phyloP scores from a whole-genome alignment of 2,113 vertebrate genomes.

The Anhinga anhinga region DNA sequence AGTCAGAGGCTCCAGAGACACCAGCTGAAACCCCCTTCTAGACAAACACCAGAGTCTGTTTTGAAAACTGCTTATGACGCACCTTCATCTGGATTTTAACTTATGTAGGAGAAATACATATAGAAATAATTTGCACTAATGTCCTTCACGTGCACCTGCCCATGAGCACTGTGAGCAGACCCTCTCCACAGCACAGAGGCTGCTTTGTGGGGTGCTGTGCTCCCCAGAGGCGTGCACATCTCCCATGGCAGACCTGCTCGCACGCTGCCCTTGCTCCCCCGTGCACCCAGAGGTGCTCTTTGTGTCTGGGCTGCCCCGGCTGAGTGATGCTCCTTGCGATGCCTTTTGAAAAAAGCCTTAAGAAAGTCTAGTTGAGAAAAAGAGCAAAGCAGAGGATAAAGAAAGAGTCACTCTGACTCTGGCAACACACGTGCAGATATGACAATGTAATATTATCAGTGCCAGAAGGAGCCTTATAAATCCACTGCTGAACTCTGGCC shows the following conservation, averaged over 20 bases:
- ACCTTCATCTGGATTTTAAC: not conserved
- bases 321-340: not conserved
- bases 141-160: not conserved
- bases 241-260: not conserved
- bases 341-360: not conserved
- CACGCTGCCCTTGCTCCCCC: not conserved
- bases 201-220: not conserved
- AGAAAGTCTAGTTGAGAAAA: not conserved
- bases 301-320: not conserved
- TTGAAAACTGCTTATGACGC: not conserved
- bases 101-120: not conserved
- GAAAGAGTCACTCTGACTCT: not conserved
- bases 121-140: not conserved
- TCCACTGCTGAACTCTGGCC: slow-evolving; percentile 50
- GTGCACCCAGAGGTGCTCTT: not conserved
- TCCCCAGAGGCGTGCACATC: fast-evolving
- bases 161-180: not conserved
- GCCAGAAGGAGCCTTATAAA: slow-evolving; percentile 46
- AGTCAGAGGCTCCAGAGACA: not conserved
- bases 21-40: not conserved
- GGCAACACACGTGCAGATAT: not conserved
- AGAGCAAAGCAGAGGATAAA: not conserved
- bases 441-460: slow-evolving; percentile 27
- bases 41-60: not conserved
- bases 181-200: not conserved